A percentile compares a stretch with the other conserved stretches of the same genome.
These are phyloP conservation scores for Aphelenchoides bicaudatus DNA, from an alignment of 2,888 invertebrate species.

Conservation along the genomic window DNA sequence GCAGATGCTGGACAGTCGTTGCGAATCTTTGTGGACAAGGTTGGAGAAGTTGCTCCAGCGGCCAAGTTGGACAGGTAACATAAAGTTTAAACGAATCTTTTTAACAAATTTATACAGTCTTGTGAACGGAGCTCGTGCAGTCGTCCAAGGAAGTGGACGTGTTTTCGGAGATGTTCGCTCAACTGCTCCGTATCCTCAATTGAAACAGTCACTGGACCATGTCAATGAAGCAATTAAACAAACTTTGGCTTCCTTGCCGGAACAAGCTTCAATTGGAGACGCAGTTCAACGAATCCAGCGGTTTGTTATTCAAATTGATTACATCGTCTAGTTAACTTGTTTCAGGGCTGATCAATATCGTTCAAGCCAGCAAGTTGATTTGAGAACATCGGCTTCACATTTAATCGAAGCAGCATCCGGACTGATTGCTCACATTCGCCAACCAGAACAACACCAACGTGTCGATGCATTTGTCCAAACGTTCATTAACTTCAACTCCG, in stretches of 20 bases:
- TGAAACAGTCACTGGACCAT: slow-evolving; percentile 44
- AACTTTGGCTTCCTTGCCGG: slow-evolving; percentile 81
- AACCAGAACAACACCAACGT: slow-evolving; percentile 39
- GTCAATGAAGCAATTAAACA: slow-evolving; percentile 68
- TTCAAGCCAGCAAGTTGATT: slow-evolving; percentile 66
- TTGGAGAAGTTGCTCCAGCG: slow-evolving; percentile 40
- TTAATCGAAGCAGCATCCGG: slow-evolving; percentile 79
- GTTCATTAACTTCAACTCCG: slow-evolving; percentile 50
- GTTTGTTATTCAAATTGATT: slow-evolving; percentile 61
- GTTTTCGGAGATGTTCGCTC: slow-evolving; percentile 55
- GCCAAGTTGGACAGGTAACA: background rate
- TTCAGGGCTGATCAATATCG: slow-evolving; percentile 62
- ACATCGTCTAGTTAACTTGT: slow-evolving; percentile 68
- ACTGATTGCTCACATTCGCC: slow-evolving; percentile 65
- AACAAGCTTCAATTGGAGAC: slow-evolving; percentile 86
- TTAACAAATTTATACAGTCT: slow-evolving; percentile 24
- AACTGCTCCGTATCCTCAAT: slow-evolving; percentile 32
- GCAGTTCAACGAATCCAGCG: slow-evolving; percentile 73
- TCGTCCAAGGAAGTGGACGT: slow-evolving; percentile 54
- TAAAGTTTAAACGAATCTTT: background rate
- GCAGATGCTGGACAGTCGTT: slow-evolving; percentile 50
- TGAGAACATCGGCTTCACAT: slow-evolving; percentile 78
- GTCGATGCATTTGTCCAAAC: slow-evolving; percentile 49
- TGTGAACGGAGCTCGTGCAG: slow-evolving; percentile 49
- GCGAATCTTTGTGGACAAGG: slow-evolving; percentile 44